Percentiles rank a stretch among this genome's conserved stretches.
Evolutionary conservation across 2,797 vertebrate species (phyloP).

Genomic region (Catostomus latipinnis): DNA sequence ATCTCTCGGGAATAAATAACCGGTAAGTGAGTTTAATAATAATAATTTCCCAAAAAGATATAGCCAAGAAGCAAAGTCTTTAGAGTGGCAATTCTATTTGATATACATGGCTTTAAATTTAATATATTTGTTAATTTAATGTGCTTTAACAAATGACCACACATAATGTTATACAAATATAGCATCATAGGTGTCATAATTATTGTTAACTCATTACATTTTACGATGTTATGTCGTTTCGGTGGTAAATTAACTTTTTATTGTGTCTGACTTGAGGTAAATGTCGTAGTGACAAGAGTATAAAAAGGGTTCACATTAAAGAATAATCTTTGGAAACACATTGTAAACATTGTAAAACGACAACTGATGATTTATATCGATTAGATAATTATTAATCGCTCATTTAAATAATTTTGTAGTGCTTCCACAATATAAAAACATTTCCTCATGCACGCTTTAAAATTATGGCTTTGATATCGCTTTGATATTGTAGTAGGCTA

Average conservation of each 20-base stretch:
- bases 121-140: not conserved
- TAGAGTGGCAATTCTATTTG: not conserved
- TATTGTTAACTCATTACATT: not conserved
- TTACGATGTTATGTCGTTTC: not conserved
- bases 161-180: not conserved
- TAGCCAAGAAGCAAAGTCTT: not conserved
- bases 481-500: not conserved
- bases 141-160: not conserved
- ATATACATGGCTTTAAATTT: not conserved
- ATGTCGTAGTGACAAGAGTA: too few species aligned
- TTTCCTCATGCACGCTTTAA: too few species aligned
- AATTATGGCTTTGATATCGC: too few species aligned
- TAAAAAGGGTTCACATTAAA: too few species aligned
- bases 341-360: too few species aligned
- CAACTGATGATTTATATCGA: too few species aligned
- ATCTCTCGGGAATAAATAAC: not conserved
- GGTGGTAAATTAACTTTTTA: not conserved
- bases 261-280: not conserved
- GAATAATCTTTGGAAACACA: too few species aligned
- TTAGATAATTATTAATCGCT: too few species aligned
- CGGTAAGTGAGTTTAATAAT: conserved; percentile 23
- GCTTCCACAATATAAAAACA: too few species aligned
- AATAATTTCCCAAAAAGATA: not conserved
- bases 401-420: too few species aligned
- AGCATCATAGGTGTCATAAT: not conserved